phyloP scores from a whole-genome alignment of 2,797 vertebrate species.

The Anguilla anguilla region DNA sequence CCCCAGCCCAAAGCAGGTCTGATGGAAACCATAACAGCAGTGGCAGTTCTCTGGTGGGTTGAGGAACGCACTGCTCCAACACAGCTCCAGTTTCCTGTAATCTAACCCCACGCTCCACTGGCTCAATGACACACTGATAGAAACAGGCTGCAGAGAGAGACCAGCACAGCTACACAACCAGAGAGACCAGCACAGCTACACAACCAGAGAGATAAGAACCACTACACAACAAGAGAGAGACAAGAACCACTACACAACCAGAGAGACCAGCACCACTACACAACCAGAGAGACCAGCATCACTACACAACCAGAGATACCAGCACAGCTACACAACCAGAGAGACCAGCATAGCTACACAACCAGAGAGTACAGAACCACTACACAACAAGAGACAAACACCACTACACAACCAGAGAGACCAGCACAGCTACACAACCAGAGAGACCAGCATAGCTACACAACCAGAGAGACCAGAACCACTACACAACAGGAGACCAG shows the following conservation, averaged over 20 bases:
- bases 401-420: no score
- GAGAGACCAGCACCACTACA: no score
- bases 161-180: slow-evolving; percentile 28
- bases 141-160: slow-evolving; percentile 13
- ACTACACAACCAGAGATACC: no score
- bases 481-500: no score
- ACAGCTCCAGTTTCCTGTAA: slow-evolving; percentile 71
- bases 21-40: slow-evolving; percentile 74
- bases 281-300: no score
- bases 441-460: no score
- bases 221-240: neutral
- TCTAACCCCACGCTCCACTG: slow-evolving; percentile 52
- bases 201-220: slow-evolving; percentile 35
- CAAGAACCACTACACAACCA: slow-evolving; percentile 24
- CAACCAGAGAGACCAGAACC: no score
- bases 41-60: slow-evolving; percentile 64
- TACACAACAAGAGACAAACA: no score
- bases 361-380: no score
- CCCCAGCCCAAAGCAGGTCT: slow-evolving; percentile 57
- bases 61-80: slow-evolving; percentile 69
- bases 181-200: neutral
- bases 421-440: no score
- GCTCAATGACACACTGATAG: neutral
- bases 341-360: no score
- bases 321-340: no score